Evolutionary conservation across 2,113 vertebrate genomes (phyloP), one percentile per base, ranked within the genome.

Genomic region (Indicator indicator): DNA sequence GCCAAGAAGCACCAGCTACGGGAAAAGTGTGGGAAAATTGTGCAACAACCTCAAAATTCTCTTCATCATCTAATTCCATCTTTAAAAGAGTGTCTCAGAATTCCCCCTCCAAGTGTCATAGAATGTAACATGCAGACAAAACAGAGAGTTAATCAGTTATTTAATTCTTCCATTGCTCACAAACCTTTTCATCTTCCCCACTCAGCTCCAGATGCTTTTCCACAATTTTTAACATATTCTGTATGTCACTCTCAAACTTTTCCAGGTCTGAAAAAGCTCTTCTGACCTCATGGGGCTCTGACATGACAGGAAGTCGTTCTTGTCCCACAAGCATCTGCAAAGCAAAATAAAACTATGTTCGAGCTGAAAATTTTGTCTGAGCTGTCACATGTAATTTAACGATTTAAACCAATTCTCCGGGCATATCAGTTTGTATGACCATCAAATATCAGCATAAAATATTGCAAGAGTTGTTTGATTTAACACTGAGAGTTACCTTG

Each of bases 131-230:
- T 0, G 0, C 19, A 15, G 4, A 86, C 38, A 84, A 83, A 76
- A 79, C 0, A 52, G 12, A 12, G 12, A 73, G 11, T 54, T 19
- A 70, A 9, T n/a, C 27, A 27, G 20, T 63, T 71, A 67, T 40
- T 88, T 62, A 68, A 52, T 78, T 81, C 6, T 79, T 72, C 8
- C 33, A 54, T 24, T 52, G 40, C 28, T 72, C 77, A 96, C 98
- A 62, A 78, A 99, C 99, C 98, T 98, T 98, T 94, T 99, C 98
- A 74, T 98, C 98, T 78, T 98, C 98, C 50, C 97, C 97, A 71
- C 95, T 90, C 52, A 96, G 86, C 21, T 99, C 98, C 86, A 97
- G 91, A 72, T 96, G 98, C 75, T 97, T 98, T 77, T 99, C 98
- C 58, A 98, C 97, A 74, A 98, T 42, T 92, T 91, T 98, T 85